phyloP scores from a whole-genome alignment of 2,797 vertebrate species.

The Anguilla anguilla region DNA sequence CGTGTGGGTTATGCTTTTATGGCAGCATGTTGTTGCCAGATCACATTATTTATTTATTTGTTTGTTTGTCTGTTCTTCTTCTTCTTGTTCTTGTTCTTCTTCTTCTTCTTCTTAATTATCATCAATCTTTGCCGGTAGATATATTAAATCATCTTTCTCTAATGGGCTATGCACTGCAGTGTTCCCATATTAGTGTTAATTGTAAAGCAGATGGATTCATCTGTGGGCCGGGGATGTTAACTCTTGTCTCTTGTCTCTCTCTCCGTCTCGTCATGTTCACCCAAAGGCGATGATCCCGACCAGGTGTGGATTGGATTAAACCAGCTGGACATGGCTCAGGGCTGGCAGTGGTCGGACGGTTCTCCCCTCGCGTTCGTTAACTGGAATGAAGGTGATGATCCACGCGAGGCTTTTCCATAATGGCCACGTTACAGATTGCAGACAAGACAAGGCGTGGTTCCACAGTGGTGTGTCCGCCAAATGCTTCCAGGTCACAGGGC shows the following conservation, averaged over 20 bases:
- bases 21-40: too few species aligned
- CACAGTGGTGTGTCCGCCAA: not conserved
- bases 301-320: constrained; percentile 93
- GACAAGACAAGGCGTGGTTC: not conserved
- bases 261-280: constrained; percentile 53
- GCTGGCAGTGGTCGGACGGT: constrained; percentile 97
- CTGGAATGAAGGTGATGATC: constrained; percentile 83
- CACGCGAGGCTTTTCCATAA: not conserved
- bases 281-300: constrained; percentile 64
- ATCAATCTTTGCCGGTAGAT: not conserved
- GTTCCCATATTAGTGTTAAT: not conserved
- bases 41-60: too few species aligned
- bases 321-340: constrained; percentile 82
- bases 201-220: not conserved
- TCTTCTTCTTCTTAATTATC: not conserved
- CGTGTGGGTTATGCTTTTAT: too few species aligned
- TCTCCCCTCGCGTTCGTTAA: constrained; percentile 79
- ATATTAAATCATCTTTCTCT: not conserved
- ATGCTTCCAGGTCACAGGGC: not conserved
- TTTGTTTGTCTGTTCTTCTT: too few species aligned
- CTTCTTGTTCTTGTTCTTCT: too few species aligned
- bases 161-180: not conserved
- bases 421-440: not conserved
- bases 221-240: not conserved
- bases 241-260: not conserved